Base-by-base conservation (phyloP, 2,797 vertebrate genomes). In the Perodicticus potto region DNA sequence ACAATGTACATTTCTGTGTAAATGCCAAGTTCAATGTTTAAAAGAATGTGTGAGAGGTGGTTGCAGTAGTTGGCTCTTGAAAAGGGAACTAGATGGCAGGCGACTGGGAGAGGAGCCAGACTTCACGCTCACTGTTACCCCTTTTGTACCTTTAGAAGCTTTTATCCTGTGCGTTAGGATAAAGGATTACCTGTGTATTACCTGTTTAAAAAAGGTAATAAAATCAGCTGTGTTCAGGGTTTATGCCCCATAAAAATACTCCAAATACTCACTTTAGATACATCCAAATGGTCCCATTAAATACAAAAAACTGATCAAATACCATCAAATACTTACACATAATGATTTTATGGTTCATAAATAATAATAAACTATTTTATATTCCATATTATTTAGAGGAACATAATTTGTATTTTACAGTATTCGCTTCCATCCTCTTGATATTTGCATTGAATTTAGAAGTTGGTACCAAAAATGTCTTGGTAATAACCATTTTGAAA, bases 401-500 rank as follows among this genome's bases (percentile, higher is more conserved):
- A 90, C 17, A 65, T 49, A 61, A 87, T 37, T 53, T 86, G 88
- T 93, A 87, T 65, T 59, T 80, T 67, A 40, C 29, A 89, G 23
- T 94, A 32, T 23, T 55, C 96, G 78, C 25, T 93, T 89, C 61
- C 49, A 49, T 81, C 13, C 12, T 90, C 91, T 91, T 91, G 73
- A 89, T 86, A 84, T 13, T 89, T 92, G 7, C 29, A 90, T 88
- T 93, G 91, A 85, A 34, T 67, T 85, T 89, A 93, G 40, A 82
- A 81, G 5, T 72, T 90, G 40, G 1, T 67, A 96, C 85, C 76
- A 83, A 85, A 88, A 63, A 70, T 16, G 59, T 96, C 45, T 95
- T 94, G 32, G 94, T 76, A 65, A 77, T 69, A 84, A 86, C 57
- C 12, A 74, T 43, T 94, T 82, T 88, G 27, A 91, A 95, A 97